phyloP scores from a whole-genome alignment of 2,888 invertebrate species.

The Leptinotarsa rubiginosa region DNA sequence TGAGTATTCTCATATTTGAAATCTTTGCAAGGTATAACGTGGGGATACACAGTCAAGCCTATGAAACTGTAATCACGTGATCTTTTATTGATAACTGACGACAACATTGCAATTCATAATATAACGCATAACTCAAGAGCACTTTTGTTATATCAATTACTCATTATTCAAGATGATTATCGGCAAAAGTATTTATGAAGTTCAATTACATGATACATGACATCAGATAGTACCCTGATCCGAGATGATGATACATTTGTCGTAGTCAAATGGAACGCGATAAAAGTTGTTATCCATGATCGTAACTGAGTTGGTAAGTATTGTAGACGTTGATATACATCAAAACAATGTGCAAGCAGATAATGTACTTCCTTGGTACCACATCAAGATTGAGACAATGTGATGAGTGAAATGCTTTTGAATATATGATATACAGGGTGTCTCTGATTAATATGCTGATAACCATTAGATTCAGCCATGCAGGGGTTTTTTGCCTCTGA shows the following conservation, averaged over 20 bases:
- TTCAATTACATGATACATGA: conserved; percentile 15
- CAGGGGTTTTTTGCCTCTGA: no score
- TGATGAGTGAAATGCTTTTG: not conserved
- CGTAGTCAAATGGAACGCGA: conserved; percentile 10
- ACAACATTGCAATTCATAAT: not conserved
- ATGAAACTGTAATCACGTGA: no score
- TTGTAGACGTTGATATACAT: conserved; percentile 4
- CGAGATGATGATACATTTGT: conserved; percentile 12
- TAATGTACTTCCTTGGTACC: not conserved
- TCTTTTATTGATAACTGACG: no score
- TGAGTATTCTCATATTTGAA: no score
- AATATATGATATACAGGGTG: not conserved
- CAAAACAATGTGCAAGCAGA: not conserved
- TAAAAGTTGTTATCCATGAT: conserved; percentile 13
- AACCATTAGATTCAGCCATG: no score
- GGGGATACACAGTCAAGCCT: no score
- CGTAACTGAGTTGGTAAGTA: not conserved
- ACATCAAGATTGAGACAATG: not conserved
- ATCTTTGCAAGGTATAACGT: no score
- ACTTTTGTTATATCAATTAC: not conserved
- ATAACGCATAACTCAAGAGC: not conserved
- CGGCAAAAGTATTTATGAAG: conserved; percentile 17
- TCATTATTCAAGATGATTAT: conserved; percentile 15
- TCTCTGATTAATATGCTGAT: no score
- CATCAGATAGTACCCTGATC: conserved; percentile 15